Evolutionary conservation across 2,888 invertebrate genomes (phyloP).

Genomic region (Xiphydria camelus): DNA sequence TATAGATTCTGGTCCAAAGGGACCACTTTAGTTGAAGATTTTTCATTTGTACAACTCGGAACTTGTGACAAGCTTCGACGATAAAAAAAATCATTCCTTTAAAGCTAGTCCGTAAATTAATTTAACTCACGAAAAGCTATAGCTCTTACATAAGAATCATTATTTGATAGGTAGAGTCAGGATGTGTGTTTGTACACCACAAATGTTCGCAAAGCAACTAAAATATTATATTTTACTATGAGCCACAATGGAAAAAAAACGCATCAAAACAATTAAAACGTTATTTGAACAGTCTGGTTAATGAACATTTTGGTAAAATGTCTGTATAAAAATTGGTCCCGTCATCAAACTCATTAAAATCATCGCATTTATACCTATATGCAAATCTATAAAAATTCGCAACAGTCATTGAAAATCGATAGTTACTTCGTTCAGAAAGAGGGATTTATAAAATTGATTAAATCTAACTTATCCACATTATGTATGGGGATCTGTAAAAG

Average conservation of each 20-base stretch:
- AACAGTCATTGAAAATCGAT: constrained; percentile 13
- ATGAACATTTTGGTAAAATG: too few species aligned
- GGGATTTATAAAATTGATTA: too few species aligned
- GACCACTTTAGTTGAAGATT: constrained; percentile 4
- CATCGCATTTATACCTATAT: too few species aligned
- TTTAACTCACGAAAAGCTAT: background rate
- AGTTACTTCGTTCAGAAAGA: too few species aligned
- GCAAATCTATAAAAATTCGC: too few species aligned
- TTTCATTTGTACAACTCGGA: background rate
- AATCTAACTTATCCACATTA: too few species aligned
- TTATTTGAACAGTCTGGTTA: background rate
- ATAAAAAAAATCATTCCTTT: background rate
- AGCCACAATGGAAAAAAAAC: background rate
- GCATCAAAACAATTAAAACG: background rate
- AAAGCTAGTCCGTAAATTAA: background rate
- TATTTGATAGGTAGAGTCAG: background rate
- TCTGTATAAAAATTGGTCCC: too few species aligned
- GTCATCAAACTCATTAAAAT: too few species aligned
- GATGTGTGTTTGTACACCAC: too few species aligned
- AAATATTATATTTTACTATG: background rate
- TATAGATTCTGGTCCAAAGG: background rate
- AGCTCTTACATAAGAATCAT: background rate
- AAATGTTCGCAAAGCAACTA: too few species aligned
- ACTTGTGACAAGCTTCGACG: too few species aligned
- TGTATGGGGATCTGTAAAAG: too few species aligned